Base-by-base conservation (phyloP, 53 echinoderm and acorn worm genomes). In the Zoroaster sp. region DNA sequence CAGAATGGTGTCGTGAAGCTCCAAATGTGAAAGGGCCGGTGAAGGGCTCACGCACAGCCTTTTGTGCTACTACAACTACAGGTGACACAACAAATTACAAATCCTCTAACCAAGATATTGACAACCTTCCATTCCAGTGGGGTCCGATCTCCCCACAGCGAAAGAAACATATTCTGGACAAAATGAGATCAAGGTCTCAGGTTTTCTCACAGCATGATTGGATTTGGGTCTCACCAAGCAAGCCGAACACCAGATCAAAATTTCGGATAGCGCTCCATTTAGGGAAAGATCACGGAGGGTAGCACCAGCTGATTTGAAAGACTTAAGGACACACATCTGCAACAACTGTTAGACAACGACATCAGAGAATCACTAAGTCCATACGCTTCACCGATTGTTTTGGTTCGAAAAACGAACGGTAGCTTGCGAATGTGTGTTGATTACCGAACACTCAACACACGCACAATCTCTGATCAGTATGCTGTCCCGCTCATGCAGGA, bases 201-300 rank as follows among this genome's bases (percentile, higher is more conserved):
- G 90, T 93, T 21, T 88, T 93, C 74, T 77, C 93, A 28, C 49
- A 35, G 31, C 90, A 90, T 77, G 90, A 93, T 12, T 93, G 79
- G 90, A 93, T 42, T 54, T 90, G 9, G 93, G 93, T 5, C 21
- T 8, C 21, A 90, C 90, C 20, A 51, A 45, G 5, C 52, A 87
- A 1, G 71, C 91, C n/a, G n/a, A n/a, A n/a, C n/a, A n/a, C n/a
- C n/a, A n/a, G n/a, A n/a, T n/a, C n/a, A n/a, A n/a, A n/a, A n/a
- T n/a, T n/a, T n/a, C n/a, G n/a, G n/a, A n/a, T n/a, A n/a, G n/a
- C n/a, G n/a, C n/a, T n/a, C n/a, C n/a, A n/a, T n/a, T n/a, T n/a
- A n/a, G n/a, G n/a, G n/a, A n/a, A n/a, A n/a, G n/a, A n/a, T n/a
- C n/a, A 9, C 38, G 91, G 34, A 81, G 91, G 59, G 78, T 94